These are phyloP conservation scores for Diadema setosum DNA, from an alignment of 35 echinoderm and acorn worm species.

Conservation along the genomic window DNA sequence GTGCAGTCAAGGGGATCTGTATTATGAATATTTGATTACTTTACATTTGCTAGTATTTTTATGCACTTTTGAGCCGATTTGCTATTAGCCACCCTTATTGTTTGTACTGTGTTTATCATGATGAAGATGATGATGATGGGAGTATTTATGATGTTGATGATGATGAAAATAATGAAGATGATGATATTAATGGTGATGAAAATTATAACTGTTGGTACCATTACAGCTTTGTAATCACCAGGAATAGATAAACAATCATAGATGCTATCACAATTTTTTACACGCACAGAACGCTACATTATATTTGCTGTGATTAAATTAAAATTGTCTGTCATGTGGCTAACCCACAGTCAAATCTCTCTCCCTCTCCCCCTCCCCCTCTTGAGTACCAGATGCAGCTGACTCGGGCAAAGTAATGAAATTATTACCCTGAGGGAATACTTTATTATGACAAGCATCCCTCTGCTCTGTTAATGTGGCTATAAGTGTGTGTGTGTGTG, in stretches of 20 bases:
- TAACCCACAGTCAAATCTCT: background rate
- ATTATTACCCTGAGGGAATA: too few relatives aligned
- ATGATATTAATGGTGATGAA: background rate
- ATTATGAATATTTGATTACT: background rate
- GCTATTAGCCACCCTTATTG: background rate
- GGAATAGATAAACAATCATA: background rate
- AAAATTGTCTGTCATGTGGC: background rate
- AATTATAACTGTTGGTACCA: background rate
- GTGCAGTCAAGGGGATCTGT: background rate
- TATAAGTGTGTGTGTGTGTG: too few relatives aligned
- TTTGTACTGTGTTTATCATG: background rate
- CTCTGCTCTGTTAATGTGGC: too few relatives aligned
- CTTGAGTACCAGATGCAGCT: background rate
- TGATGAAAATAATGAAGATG: background rate
- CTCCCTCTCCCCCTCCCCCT: background rate
- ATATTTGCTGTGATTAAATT: background rate
- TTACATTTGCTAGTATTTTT: background rate
- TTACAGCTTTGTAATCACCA: background rate
- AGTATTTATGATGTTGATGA: background rate
- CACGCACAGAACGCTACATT: background rate
- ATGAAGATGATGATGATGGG: background rate
- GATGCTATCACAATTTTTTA: too few relatives aligned
- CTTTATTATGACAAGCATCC: too few relatives aligned
- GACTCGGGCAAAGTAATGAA: too few relatives aligned
- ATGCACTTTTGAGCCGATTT: background rate